Base-by-base conservation (phyloP, 2,888 invertebrate species). In the Antitype chi region DNA sequence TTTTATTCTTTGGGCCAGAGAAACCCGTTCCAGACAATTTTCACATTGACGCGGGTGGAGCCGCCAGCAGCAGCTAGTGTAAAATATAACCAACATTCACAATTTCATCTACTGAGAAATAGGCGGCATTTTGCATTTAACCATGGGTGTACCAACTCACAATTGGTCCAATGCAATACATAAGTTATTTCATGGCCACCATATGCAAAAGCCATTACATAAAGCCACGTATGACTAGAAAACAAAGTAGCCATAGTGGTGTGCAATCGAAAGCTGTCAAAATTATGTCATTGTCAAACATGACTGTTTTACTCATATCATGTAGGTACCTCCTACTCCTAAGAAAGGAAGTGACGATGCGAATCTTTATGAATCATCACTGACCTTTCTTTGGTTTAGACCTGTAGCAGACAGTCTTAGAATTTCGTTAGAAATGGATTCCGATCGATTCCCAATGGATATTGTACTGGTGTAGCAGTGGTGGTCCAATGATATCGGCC, bases 261-360 rank as follows among this genome's bases (percentile, higher is more conserved):
- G 70, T 74, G 67, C 55, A 59, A 67, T 60, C 23, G 70, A 76
- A 72, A 85, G 67, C 69, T 85, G 71, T 38, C 75, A 70, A 71
- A 78, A 82, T 60, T 43, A 74, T 78, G 85, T 78, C 84, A 85
- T 23, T 84, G 84, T 62, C 78, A 78, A 84, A 69, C 59, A 38
- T n/a, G 68, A 80, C 17, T 32, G 13, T n/a, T n/a, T 55, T 60
- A 49, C 20, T 52, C 64, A 72, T 52, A 25, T 52, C 64, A 69
- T 52, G 32, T 15, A n/a, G 17, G 17, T 55, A 49, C 1, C 23
- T 55, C 1, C 23, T 55, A 49, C 3, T 43, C 1, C 2, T 13
- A 59, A 15, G 64, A 49, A 32, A 32, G 32, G 55, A 69, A 82
- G n/a, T 79, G 63, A 55, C 32, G n/a, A 9, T 8, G 38, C 9